Percentiles rank a stretch among this genome's conserved stretches.
Evolutionary conservation across 1,140 invertebrate species (phyloP).

Genomic region (Artemia franciscana): DNA sequence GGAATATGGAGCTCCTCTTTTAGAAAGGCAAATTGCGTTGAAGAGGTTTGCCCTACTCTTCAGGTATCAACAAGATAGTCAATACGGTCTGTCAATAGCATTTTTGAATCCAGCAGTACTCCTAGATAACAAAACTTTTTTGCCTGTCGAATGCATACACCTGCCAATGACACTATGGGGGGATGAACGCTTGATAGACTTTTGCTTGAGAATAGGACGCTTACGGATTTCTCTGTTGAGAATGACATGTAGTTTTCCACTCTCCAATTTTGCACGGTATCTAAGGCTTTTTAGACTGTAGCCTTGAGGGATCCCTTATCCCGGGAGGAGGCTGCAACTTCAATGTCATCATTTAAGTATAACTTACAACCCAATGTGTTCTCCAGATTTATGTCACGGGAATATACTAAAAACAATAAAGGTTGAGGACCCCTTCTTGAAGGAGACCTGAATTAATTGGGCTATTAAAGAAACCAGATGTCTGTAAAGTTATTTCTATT

Average conservation of each 20-base stretch:
- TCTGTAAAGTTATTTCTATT: not conserved
- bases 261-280: not conserved
- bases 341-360: not conserved
- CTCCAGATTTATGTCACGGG: not conserved
- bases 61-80: not conserved
- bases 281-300: no score
- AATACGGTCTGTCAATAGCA: not conserved
- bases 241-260: not conserved
- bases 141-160: not conserved
- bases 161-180: not conserved
- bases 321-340: not conserved
- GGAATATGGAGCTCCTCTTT: not conserved
- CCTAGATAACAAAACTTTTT: not conserved
- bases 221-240: not conserved
- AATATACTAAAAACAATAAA: no score
- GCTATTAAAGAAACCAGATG: not conserved
- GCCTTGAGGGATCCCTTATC: not conserved
- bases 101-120: not conserved
- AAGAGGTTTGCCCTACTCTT: not conserved
- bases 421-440: not conserved
- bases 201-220: not conserved
- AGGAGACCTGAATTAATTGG: not conserved
- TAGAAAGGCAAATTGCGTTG: not conserved
- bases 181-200: not conserved
- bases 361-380: not conserved